A percentile compares a stretch with the other conserved stretches of the same genome.
These are phyloP conservation scores for Astreopora myriophthalma DNA, from an alignment of 64 coral and sea anemone genomes.

Conservation along the genomic window DNA sequence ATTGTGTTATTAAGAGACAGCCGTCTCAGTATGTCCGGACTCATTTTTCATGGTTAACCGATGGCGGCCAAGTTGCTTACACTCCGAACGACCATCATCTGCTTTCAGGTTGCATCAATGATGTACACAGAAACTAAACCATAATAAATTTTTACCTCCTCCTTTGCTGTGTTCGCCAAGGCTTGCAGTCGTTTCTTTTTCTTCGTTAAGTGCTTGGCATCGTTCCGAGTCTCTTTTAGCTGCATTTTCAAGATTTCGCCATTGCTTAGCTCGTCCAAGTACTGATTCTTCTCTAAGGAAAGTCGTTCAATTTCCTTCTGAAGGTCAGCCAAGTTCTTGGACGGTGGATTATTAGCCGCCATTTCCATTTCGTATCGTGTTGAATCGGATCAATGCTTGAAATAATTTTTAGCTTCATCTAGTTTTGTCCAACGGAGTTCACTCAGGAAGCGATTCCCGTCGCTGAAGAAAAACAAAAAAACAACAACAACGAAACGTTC, in stretches of 20 bases:
- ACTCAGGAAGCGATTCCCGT: not conserved
- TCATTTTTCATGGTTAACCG: too few species aligned
- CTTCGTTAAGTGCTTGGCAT: constrained; percentile 13
- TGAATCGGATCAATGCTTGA: not conserved
- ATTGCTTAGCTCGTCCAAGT: not conserved
- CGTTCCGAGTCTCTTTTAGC: constrained; percentile 11
- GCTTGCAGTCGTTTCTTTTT: not conserved
- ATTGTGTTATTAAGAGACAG: too few species aligned
- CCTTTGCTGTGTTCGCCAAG: not conserved
- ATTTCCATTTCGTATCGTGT: not conserved
- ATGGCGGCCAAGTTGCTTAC: too few species aligned
- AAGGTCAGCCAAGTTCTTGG: not conserved
- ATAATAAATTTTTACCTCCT: constrained; percentile 21
- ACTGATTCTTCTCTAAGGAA: not conserved
- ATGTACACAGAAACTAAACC: not conserved
- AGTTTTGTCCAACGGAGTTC: not conserved
- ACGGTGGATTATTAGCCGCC: not conserved
- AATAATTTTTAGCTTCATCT: constrained; percentile 9
- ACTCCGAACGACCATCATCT: too few species aligned
- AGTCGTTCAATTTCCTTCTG: constrained; percentile 1
- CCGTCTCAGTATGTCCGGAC: too few species aligned
- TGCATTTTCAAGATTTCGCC: constrained; percentile 6
- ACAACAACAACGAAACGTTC: not conserved
- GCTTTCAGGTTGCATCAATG: not conserved
- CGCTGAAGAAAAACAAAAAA: constrained; percentile 21